Conservation (phyloP, 2,113 vertebrate genomes). For the Coptodon bakossiorum region DNA sequence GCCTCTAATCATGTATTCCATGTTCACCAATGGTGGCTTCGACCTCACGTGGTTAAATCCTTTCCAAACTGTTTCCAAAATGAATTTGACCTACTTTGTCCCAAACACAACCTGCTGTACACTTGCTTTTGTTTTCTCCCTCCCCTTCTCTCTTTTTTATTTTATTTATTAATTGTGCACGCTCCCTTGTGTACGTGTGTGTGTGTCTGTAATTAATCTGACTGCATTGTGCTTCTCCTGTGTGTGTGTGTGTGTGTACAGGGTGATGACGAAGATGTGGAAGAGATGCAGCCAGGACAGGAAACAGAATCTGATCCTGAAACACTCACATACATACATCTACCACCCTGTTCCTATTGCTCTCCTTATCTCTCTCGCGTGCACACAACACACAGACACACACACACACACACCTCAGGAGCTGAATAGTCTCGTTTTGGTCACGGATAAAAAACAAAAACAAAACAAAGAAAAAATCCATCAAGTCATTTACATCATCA, state of each 20-base stretch:
- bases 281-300: background rate
- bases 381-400: background rate
- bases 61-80: background rate
- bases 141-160: background rate
- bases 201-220: background rate
- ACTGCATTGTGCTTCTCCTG: conserved; percentile 56
- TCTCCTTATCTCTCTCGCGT: background rate
- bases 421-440: conserved; percentile 60
- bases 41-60: background rate
- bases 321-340: background rate
- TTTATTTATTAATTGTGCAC: conserved; percentile 15
- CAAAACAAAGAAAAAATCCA: conserved; percentile 39
- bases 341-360: background rate
- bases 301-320: conserved; percentile 7
- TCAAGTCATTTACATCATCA: conserved; percentile 67
- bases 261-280: background rate
- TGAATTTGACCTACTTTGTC: background rate
- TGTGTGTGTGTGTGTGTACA: background rate
- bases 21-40: background rate
- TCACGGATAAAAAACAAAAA: conserved; percentile 52
- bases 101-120: background rate
- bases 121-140: background rate
- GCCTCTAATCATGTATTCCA: background rate
- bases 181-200: background rate
- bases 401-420: conserved; percentile 13